Percentiles rank a stretch among this genome's conserved stretches.
These are phyloP conservation scores for Drosophila merina DNA, from an alignment of 2,888 invertebrate species.

Conservation along the genomic window DNA sequence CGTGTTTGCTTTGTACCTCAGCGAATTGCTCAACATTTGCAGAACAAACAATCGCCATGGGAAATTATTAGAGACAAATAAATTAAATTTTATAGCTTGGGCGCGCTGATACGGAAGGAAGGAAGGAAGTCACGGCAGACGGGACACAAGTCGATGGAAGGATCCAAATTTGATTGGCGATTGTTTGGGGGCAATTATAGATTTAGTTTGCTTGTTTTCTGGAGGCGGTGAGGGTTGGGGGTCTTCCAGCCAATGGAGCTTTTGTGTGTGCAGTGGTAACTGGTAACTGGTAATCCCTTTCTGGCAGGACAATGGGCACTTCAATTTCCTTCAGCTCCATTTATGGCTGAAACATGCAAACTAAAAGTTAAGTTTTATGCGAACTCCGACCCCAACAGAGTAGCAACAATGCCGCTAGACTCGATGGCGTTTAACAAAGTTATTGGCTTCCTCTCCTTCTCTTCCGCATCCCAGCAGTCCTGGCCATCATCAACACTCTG, in stretches of 20 bases:
- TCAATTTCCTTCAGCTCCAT: conserved; percentile 69
- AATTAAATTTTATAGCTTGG: conserved; percentile 73
- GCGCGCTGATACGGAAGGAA: conserved; percentile 58
- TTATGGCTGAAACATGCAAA: conserved; percentile 68
- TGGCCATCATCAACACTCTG: conserved; percentile 65
- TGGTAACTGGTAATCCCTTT: conserved; percentile 7
- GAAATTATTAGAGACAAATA: conserved; percentile 78
- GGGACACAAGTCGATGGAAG: conserved; percentile 6
- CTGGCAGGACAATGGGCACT: conserved; percentile 43
- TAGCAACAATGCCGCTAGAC: conserved; percentile 31
- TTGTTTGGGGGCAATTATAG: conserved; percentile 73
- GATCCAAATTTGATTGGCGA: conserved; percentile 63
- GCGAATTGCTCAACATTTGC: conserved; percentile 16
- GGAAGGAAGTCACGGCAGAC: conserved; percentile 23
- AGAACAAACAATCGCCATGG: conserved; percentile 74
- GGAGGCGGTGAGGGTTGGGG: conserved; percentile 3
- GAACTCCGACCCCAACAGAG: conserved; percentile 27
- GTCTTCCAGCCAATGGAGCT: conserved; percentile 11
- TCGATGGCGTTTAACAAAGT: conserved; percentile 64
- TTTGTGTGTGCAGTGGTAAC: conserved; percentile 8
- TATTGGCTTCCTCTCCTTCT: conserved; percentile 42
- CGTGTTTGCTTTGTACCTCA: conserved; percentile 12
- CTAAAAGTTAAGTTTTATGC: conserved; percentile 71
- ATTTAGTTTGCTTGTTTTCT: conserved; percentile 63
- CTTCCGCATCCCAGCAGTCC: conserved; percentile 25